Conservation (phyloP, 2,113 vertebrate species). For the Sciurus niger region DNA sequence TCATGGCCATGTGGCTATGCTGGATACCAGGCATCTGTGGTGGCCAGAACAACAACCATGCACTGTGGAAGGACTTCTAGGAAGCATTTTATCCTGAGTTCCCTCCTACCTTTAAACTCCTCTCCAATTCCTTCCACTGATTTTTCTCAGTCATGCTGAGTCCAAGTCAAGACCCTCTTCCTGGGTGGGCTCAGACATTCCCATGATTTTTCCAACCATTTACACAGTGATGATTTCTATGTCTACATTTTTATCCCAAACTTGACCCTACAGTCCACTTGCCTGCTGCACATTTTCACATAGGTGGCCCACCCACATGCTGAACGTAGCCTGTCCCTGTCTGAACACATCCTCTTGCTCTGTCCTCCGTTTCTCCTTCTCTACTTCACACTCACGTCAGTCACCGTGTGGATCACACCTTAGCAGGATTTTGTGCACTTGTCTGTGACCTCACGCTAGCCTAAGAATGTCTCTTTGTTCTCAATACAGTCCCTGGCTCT, state of each 20-base stretch:
- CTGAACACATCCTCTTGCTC: not conserved
- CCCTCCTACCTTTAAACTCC: not conserved
- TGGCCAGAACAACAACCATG: not conserved
- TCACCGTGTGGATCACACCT: not conserved
- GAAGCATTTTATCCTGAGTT: not conserved
- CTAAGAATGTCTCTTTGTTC: not conserved
- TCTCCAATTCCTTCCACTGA: too few relatives aligned
- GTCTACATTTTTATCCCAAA: not conserved
- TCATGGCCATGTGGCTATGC: not conserved
- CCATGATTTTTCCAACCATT: not conserved
- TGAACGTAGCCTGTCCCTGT: not conserved
- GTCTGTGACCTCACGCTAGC: not conserved
- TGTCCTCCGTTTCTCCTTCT: not conserved
- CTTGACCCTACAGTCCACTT: not conserved
- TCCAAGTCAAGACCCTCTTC: not conserved
- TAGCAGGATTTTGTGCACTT: not conserved
- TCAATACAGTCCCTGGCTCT: not conserved
- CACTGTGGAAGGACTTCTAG: not conserved
- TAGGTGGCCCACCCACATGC: not conserved
- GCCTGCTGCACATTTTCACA: not conserved
- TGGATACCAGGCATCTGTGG: not conserved
- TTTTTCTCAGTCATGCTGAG: not conserved
- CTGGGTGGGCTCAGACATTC: not conserved
- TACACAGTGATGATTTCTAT: not conserved
- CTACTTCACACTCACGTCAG: not conserved